Evolutionary conservation across 53 echinoderm and acorn worm species (phyloP).

Genomic region (Echinarachnius parma): DNA sequence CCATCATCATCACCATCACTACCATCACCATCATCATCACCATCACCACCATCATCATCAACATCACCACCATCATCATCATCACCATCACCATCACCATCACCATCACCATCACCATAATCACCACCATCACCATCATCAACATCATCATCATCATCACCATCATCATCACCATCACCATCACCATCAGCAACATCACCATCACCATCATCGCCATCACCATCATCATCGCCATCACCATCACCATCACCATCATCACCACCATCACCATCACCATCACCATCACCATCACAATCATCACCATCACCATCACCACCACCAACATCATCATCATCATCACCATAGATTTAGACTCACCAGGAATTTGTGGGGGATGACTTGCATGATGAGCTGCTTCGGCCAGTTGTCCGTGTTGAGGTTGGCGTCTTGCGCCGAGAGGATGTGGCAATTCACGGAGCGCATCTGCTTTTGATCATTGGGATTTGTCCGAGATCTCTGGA

Average conservation of each 20-base stretch:
- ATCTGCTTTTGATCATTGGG: slow-evolving; percentile 65
- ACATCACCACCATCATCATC: slow-evolving; percentile 30
- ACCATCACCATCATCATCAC: slow-evolving; percentile 17
- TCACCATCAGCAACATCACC: background rate
- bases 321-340: background rate
- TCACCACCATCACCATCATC: slow-evolving; percentile 40
- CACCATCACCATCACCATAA: slow-evolving; percentile 38
- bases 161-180: slow-evolving; percentile 1
- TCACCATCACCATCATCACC: slow-evolving; percentile 12
- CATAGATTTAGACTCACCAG: slow-evolving; percentile 54
- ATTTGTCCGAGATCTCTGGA: slow-evolving; percentile 55
- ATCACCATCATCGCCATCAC: background rate
- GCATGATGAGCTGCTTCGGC: slow-evolving; percentile 92
- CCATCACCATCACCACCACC: background rate
- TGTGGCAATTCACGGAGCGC: slow-evolving; percentile 72
- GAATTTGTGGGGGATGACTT: slow-evolving; percentile 76
- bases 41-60: slow-evolving; percentile 20
- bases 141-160: slow-evolving; percentile 15
- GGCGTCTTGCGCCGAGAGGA: slow-evolving; percentile 61
- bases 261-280: slow-evolving; percentile 20
- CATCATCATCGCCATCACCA: slow-evolving; percentile 13
- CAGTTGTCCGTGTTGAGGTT: slow-evolving; percentile 77
- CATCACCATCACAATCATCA: slow-evolving; percentile 1
- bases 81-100: slow-evolving; percentile 22
- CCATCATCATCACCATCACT: slow-evolving; percentile 3